These are phyloP conservation scores for Bolborhynchus lineola DNA, from an alignment of 2,113 vertebrate genomes.

Conservation along the genomic window DNA sequence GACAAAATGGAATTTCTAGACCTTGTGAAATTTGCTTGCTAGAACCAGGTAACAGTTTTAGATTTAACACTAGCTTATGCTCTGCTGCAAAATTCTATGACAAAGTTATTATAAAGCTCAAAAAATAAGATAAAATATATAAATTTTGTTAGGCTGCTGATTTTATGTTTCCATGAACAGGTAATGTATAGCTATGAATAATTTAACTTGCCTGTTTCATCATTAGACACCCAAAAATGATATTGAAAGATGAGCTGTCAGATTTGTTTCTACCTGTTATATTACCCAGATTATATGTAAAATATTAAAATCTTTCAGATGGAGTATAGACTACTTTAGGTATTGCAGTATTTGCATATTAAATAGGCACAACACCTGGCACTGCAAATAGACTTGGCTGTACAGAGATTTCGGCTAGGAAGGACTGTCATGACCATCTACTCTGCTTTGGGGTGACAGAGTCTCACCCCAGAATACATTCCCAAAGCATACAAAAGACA, in stretches of 20 bases:
- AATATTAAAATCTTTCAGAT: neutral
- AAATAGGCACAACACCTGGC: neutral
- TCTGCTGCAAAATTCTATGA: neutral
- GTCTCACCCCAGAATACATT: neutral
- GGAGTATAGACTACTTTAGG: neutral
- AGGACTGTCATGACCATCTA: neutral
- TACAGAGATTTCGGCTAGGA: neutral
- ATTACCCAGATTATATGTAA: neutral
- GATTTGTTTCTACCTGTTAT: neutral
- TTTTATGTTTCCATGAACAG: neutral
- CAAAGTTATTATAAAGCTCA: neutral
- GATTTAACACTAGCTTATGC: neutral
- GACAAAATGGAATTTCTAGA: neutral
- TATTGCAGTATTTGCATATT: neutral
- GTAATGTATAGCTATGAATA: neutral
- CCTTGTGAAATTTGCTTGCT: neutral
- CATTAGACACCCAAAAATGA: neutral
- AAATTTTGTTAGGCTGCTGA: neutral
- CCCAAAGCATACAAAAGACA: neutral
- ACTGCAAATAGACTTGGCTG: neutral
- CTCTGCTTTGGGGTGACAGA: neutral
- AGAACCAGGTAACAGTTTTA: neutral
- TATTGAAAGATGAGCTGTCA: neutral
- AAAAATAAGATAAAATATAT: neutral
- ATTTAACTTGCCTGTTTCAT: neutral